Evolutionary conservation across 2,888 invertebrate species (phyloP), one percentile per base, ranked within the genome.

Genomic region (Lepidocyrtoides sp.): DNA sequence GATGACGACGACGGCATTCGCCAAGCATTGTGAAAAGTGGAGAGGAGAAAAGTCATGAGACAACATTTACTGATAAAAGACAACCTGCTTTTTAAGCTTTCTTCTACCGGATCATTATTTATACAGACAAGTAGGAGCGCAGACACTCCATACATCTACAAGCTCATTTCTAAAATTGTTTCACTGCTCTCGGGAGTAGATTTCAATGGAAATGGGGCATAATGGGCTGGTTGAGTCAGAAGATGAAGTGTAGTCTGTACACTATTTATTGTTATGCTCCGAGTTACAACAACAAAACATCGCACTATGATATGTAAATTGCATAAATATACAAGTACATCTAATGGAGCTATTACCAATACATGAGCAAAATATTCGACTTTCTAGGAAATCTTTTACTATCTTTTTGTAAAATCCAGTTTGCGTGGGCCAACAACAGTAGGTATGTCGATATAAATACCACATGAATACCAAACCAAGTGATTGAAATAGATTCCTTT

Each of bases 31-130:
- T 2, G 60, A 8, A 20, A 20, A 1, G 63, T 29, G 57, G 36
- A 63, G 26, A 20, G 12, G 54, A 29, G 79, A 81, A 54, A 54
- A 81, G 57, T 57, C 81, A 81, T 17, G 57, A 81, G 81, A 36
- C 48, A 75, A 72, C 72, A 72, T 41, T 29, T 72, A 32, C 72
- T 41, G 12, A 0, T 36, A 36, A 36, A 36, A 69, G 69, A 63
- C 36, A 32, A 36, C 20, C 72, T 72, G 48, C 51, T 51, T 77
- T 75, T 48, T 17, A n/a, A 48, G 26, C 48, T 77, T 77, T 48
- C 29, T 20, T 72, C 48, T 51, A 48, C 41, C n/a, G 26, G 23
- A 77, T 81, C 81, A 57, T 81, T 81, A 81, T 57, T 81, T 81
- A 81, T 81, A 32, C 81, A 54, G 36, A 57, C 32, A 7, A 51